Evolutionary conservation across 23 tunicate genomes (phyloP).

Genomic region (Pegea sp.): DNA sequence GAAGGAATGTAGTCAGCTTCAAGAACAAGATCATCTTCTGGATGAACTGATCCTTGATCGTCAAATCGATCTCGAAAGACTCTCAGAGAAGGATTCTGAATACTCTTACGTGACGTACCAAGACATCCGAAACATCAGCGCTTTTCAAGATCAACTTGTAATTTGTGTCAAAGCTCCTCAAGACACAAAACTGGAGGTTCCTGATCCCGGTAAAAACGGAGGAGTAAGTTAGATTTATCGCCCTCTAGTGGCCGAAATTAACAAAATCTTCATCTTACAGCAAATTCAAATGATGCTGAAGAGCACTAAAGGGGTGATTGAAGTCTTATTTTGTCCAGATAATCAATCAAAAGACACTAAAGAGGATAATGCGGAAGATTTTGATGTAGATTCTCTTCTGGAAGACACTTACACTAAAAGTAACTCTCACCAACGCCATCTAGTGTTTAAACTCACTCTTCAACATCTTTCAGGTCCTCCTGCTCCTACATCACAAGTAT

Average conservation of each 20-base stretch:
- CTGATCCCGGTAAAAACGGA: slow-evolving; percentile 66
- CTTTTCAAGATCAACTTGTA: slow-evolving; percentile 66
- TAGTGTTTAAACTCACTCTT: slow-evolving; percentile 3
- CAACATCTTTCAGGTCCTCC: too few relatives aligned
- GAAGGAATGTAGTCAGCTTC: too few relatives aligned
- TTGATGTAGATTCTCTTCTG: slow-evolving; percentile 21
- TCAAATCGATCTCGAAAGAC: slow-evolving; percentile 45
- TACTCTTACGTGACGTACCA: slow-evolving; percentile 92
- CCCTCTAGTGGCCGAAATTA: not conserved
- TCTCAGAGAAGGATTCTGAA: slow-evolving; percentile 71
- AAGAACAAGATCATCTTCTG: slow-evolving; percentile 33
- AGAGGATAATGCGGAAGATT: too few relatives aligned
- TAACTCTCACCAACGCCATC: slow-evolving; percentile 4
- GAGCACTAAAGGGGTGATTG: slow-evolving; percentile 82
- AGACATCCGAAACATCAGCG: slow-evolving; percentile 42
- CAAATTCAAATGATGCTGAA: slow-evolving; percentile 88
- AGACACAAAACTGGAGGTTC: slow-evolving; percentile 92
- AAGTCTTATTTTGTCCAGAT: slow-evolving; percentile 89
- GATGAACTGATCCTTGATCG: slow-evolving; percentile 28
- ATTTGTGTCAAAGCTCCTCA: slow-evolving; percentile 94
- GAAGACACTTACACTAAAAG: too few relatives aligned
- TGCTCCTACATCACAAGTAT: not conserved
- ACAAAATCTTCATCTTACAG: too few relatives aligned
- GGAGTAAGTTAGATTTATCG: not conserved
- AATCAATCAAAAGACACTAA: slow-evolving; percentile 1